A percentile compares a stretch with the other conserved stretches of the same genome.
Evolutionary conservation across 1,140 invertebrate species (phyloP).

Genomic region (Marisa cornuarietis): DNA sequence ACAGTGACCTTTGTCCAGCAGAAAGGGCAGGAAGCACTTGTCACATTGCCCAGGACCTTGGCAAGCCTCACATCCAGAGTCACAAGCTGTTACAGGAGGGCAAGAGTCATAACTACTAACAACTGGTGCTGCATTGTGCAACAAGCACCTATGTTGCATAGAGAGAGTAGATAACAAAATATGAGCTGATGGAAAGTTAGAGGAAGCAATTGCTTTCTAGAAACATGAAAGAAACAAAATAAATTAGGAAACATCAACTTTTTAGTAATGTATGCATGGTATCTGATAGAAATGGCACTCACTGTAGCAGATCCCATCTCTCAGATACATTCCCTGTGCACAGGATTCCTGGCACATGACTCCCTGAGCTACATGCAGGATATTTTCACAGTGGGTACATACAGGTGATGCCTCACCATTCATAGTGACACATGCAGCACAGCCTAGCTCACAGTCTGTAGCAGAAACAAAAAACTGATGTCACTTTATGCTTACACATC

Average conservation of each 20-base stretch:
- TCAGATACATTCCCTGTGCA: slow-evolving; percentile 28
- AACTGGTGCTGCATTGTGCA: too few relatives aligned
- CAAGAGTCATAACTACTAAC: neutral
- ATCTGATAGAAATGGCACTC: too few relatives aligned
- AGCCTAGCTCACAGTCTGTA: slow-evolving; percentile 41
- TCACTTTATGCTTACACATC: neutral
- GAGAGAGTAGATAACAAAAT: too few relatives aligned
- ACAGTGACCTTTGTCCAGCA: slow-evolving; percentile 35
- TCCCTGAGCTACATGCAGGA: slow-evolving; percentile 29
- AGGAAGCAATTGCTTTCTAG: too few relatives aligned
- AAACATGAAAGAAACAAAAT: too few relatives aligned
- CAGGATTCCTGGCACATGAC: slow-evolving; percentile 33
- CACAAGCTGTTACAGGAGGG: slow-evolving; percentile 30
- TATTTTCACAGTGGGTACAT: slow-evolving; percentile 35
- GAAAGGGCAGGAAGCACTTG: slow-evolving; percentile 27
- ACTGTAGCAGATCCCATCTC: slow-evolving; percentile 38
- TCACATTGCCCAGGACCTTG: slow-evolving; percentile 29
- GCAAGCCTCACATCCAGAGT: slow-evolving; percentile 37
- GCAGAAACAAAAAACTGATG: slow-evolving; percentile 5
- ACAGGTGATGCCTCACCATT: slow-evolving; percentile 19
- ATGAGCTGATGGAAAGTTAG: too few relatives aligned
- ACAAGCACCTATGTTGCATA: too few relatives aligned
- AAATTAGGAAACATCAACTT: too few relatives aligned
- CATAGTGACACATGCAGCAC: slow-evolving; percentile 28
- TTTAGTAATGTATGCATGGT: too few relatives aligned